These are phyloP conservation scores for Zoanthus solanderi DNA, from an alignment of 92 coral and sea anemone genomes.

Conservation along the genomic window DNA sequence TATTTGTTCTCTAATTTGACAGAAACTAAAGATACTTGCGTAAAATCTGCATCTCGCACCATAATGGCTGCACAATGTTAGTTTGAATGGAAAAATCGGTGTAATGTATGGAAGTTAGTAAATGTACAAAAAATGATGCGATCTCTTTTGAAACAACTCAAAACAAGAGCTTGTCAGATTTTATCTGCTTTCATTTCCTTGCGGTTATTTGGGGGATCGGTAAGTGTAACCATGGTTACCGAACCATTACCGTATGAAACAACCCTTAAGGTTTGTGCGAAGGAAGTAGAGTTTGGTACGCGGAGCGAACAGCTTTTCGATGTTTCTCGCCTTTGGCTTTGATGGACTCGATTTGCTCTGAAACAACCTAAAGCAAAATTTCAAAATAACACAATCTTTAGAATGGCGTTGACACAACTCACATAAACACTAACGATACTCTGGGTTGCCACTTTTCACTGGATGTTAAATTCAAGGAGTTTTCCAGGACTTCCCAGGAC, in stretches of 20 bases:
- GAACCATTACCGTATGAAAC: not conserved
- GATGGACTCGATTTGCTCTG: constrained; percentile 83
- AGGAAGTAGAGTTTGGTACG: constrained; percentile 85
- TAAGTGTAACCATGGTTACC: constrained; percentile 9
- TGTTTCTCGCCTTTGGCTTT: constrained; percentile 88
- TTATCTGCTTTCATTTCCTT: not conserved
- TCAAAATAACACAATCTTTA: not conserved
- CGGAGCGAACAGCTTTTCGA: constrained; percentile 86
- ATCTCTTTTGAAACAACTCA: not conserved
- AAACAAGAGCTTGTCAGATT: not conserved
- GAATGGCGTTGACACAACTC: not conserved
- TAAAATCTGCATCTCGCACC: no score
- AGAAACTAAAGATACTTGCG: no score
- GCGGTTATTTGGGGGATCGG: no score
- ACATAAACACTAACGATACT: no score
- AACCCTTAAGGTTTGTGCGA: constrained; percentile 50
- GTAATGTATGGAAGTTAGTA: no score
- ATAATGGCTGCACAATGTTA: no score
- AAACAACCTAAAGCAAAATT: constrained; percentile 61
- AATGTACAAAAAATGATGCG: not conserved
- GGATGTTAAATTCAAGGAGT: no score
- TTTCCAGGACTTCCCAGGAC: no score
- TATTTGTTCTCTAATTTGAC: not conserved
- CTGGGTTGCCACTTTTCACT: not conserved
- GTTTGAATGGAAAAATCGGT: no score